Conservation (phyloP, 2,797 vertebrate genomes). For the Discoglossus pictus region DNA sequence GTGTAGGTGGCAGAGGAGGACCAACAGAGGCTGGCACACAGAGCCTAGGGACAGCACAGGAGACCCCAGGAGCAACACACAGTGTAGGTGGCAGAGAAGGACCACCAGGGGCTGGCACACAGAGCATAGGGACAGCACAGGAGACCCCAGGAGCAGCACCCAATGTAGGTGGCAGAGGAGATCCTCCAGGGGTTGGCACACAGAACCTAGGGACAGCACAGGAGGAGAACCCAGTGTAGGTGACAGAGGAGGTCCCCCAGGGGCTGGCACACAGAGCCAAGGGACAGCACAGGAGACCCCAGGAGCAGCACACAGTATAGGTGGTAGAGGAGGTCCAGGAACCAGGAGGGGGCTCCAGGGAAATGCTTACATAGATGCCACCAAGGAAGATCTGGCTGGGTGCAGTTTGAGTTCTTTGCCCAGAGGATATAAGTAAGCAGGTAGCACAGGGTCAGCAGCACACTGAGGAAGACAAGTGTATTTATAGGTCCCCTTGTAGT, state of each 20-base stretch:
- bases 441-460: neutral
- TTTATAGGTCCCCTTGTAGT: slow-evolving; percentile 39
- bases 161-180: no score
- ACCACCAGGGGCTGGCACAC: slow-evolving; percentile 19
- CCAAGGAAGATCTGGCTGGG: neutral
- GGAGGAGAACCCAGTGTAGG: neutral
- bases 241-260: slow-evolving; percentile 13
- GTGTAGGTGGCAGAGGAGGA: no score
- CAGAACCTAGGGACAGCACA: no score
- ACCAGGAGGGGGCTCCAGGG: no score
- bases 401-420: neutral
- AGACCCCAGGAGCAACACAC: no score
- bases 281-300: neutral
- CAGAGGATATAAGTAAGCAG: neutral
- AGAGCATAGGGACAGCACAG: neutral
- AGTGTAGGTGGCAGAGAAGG: slow-evolving; percentile 5
- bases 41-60: no score
- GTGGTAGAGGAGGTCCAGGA: no score
- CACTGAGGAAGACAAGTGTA: slow-evolving; percentile 9
- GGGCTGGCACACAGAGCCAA: slow-evolving; percentile 6
- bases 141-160: no score
- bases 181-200: no score
- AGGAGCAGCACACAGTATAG: no score
- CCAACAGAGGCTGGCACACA: no score
- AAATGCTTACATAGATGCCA: slow-evolving; percentile 6